These are phyloP conservation scores for Xylota segnis DNA, from an alignment of 2,888 invertebrate genomes.

Conservation along the genomic window DNA sequence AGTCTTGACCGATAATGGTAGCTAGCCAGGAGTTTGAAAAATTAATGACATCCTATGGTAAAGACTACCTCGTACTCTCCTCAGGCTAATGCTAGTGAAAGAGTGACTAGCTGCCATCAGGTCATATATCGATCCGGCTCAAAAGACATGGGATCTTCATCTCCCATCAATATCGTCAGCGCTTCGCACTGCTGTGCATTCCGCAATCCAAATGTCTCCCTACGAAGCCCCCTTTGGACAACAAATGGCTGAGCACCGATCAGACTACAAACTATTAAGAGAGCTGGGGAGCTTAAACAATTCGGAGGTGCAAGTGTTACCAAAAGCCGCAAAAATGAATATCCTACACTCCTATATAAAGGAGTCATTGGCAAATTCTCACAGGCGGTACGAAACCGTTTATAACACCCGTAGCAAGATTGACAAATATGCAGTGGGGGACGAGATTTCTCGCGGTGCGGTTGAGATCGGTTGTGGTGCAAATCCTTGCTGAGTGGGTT, in stretches of 20 bases:
- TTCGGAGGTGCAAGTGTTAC: background rate
- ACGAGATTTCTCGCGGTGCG: no score
- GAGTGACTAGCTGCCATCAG: no score
- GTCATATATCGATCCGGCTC: no score
- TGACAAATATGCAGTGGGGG: background rate
- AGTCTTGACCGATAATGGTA: no score
- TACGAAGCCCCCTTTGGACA: constrained; percentile 33
- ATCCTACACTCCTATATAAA: background rate
- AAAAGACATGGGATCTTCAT: no score
- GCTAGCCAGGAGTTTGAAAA: no score
- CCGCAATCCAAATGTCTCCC: constrained; percentile 6
- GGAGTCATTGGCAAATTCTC: background rate
- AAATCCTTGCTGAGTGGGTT: no score
- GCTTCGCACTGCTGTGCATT: constrained; percentile 2
- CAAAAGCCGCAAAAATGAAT: background rate
- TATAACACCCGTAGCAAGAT: constrained; percentile 5
- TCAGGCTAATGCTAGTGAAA: no score
- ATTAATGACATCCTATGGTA: no score
- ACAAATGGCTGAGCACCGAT: constrained; percentile 15
- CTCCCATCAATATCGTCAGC: no score
- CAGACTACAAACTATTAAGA: background rate
- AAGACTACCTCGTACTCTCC: no score
- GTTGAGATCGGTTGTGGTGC: no score
- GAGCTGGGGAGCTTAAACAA: background rate
- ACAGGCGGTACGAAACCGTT: constrained; percentile 1